These are phyloP conservation scores for Mermis nigrescens DNA, from an alignment of 2,888 invertebrate genomes.

Conservation along the genomic window DNA sequence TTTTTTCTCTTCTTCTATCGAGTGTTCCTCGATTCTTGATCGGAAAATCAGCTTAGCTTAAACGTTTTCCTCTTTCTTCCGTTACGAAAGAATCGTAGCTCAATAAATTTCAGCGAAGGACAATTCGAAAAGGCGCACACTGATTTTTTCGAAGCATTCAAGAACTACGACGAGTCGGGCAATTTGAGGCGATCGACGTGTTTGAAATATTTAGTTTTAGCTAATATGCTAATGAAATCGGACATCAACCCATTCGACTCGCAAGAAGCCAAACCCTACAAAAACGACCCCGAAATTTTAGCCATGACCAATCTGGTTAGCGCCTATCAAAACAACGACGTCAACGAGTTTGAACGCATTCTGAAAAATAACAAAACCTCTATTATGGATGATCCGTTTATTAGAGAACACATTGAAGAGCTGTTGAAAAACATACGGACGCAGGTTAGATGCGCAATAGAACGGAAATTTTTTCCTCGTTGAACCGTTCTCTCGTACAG, in stretches of 20 bases:
- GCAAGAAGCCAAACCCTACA: slow-evolving; percentile 97
- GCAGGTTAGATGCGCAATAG: no score
- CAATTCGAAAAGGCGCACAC: slow-evolving; percentile 97
- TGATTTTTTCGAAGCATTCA: slow-evolving; percentile 97
- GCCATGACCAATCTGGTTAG: slow-evolving; percentile 89
- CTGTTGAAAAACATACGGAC: slow-evolving; percentile 17
- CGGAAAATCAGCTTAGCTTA: no score
- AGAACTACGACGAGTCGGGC: slow-evolving; percentile 97
- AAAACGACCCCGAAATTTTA: slow-evolving; percentile 93
- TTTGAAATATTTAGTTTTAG: slow-evolving; percentile 86
- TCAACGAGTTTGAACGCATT: slow-evolving; percentile 89
- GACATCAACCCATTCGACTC: slow-evolving; percentile 99
- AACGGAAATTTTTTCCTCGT: no score
- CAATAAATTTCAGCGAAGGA: slow-evolving; percentile 51
- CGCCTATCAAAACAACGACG: slow-evolving; percentile 93
- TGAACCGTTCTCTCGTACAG: no score
- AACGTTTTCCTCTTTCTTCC: no score
- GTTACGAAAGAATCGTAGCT: no score
- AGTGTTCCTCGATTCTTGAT: no score
- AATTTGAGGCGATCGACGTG: slow-evolving; percentile 81
- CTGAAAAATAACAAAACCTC: slow-evolving; percentile 75
- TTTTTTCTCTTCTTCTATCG: no score
- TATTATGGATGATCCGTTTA: slow-evolving; percentile 98
- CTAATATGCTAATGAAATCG: slow-evolving; percentile 98
- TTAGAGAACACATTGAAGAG: slow-evolving; percentile 83